phyloP scores from a whole-genome alignment of 2,797 vertebrate species.

The Xerus rutilus region DNA sequence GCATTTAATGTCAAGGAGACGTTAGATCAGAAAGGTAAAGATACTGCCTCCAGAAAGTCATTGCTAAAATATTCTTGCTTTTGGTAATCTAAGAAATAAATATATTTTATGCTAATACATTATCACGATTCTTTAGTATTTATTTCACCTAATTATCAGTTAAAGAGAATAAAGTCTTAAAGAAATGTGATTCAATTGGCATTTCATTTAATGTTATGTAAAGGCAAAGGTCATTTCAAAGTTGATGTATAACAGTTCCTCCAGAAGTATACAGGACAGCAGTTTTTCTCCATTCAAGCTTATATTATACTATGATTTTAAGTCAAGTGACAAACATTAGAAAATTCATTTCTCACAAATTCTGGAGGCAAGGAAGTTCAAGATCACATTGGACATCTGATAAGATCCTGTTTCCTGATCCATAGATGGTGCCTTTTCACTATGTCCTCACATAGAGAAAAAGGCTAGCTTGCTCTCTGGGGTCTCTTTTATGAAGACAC shows the following conservation, averaged over 20 bases:
- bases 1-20: constrained; percentile 2
- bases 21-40: constrained; percentile 16
- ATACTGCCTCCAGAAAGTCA: neutral
- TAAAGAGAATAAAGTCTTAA: neutral
- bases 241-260: neutral
- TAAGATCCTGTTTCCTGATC: neutral
- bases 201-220: neutral
- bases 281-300: neutral
- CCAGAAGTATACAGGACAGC: neutral
- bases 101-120: neutral
- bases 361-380: neutral
- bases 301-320: neutral
- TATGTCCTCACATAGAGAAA: neutral
- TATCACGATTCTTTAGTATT: neutral
- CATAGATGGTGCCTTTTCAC: neutral
- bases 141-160: neutral
- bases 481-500: neutral
- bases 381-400: neutral
- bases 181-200: neutral
- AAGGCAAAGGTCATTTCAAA: neutral
- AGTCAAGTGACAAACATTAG: neutral
- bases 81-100: constrained; percentile 3
- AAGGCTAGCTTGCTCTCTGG: neutral
- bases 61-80: constrained; percentile 18
- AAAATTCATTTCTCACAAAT: neutral